These are phyloP conservation scores for Unio pictorum DNA, from an alignment of 2,888 invertebrate species.

Conservation along the genomic window DNA sequence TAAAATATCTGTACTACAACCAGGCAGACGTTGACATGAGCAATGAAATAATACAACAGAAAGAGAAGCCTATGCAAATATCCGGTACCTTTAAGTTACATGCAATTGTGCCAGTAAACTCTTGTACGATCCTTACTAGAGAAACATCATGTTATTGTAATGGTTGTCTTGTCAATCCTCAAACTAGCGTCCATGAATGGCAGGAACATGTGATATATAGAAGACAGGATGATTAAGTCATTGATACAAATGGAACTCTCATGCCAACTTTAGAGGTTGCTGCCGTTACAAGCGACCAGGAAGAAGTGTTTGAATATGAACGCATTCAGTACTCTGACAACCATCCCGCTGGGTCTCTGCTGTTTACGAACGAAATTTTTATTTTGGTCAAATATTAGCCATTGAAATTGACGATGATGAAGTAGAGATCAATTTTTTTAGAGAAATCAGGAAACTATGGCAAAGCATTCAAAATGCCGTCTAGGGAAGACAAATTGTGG, in stretches of 20 bases:
- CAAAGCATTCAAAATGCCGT: too few relatives aligned
- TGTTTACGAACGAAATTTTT: constrained; percentile 2
- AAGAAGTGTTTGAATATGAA: neutral
- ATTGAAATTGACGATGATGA: constrained; percentile 4
- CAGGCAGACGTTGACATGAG: too few relatives aligned
- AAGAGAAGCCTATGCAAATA: too few relatives aligned
- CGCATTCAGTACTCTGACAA: neutral
- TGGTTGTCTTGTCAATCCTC: too few relatives aligned
- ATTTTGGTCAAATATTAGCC: constrained; percentile 1
- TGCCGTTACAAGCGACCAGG: neutral
- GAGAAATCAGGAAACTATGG: too few relatives aligned
- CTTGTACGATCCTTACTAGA: neutral
- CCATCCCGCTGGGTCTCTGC: neutral
- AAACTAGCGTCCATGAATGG: neutral
- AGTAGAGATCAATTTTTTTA: constrained; percentile 2
- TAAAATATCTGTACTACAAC: too few relatives aligned
- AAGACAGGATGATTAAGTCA: neutral
- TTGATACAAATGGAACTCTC: constrained; percentile 1
- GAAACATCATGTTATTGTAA: neutral
- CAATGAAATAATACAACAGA: too few relatives aligned
- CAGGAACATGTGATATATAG: neutral
- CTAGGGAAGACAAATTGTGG: too few relatives aligned
- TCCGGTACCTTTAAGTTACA: too few relatives aligned
- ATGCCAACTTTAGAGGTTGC: neutral
- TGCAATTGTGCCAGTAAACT: too few relatives aligned